Percentiles rank a stretch among this genome's conserved stretches.
These are phyloP conservation scores for Graphium colonna DNA, from an alignment of 2,888 invertebrate genomes.

Conservation along the genomic window DNA sequence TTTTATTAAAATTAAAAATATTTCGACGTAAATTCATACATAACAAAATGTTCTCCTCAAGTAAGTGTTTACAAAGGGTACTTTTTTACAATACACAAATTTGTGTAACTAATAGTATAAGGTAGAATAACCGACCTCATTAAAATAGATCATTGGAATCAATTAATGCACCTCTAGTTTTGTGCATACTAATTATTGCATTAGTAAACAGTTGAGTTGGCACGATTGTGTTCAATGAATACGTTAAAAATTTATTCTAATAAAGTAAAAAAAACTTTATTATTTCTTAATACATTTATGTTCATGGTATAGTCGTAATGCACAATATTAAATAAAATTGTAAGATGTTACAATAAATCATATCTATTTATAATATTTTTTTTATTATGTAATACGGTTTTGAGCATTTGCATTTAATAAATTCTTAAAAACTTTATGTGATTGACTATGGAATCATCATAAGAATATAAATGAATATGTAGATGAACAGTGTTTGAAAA, in stretches of 20 bases:
- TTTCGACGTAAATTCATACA: constrained; percentile 28
- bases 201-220: constrained; percentile 43
- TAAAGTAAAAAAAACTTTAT: constrained; percentile 15
- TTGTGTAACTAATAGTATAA: neutral
- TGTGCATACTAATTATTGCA: constrained; percentile 29
- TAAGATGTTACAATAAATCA: too few relatives aligned
- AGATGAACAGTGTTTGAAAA: too few relatives aligned
- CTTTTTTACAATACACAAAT: constrained; percentile 18
- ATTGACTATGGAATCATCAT: too few relatives aligned
- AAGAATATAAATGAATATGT: too few relatives aligned
- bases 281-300: neutral
- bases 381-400: neutral
- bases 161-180: constrained; percentile 9
- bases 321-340: neutral
- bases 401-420: neutral
- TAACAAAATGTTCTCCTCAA: neutral
- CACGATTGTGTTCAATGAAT: constrained; percentile 47
- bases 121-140: neutral
- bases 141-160: neutral
- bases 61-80: constrained; percentile 1
- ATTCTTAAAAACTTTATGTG: too few relatives aligned
- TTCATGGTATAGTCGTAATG: neutral
- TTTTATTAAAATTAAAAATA: constrained; percentile 46
- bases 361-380: too few relatives aligned
- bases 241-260: constrained; percentile 39